These are phyloP conservation scores for Rhipidura dahli DNA, from an alignment of 2,113 vertebrate genomes.

Conservation along the genomic window DNA sequence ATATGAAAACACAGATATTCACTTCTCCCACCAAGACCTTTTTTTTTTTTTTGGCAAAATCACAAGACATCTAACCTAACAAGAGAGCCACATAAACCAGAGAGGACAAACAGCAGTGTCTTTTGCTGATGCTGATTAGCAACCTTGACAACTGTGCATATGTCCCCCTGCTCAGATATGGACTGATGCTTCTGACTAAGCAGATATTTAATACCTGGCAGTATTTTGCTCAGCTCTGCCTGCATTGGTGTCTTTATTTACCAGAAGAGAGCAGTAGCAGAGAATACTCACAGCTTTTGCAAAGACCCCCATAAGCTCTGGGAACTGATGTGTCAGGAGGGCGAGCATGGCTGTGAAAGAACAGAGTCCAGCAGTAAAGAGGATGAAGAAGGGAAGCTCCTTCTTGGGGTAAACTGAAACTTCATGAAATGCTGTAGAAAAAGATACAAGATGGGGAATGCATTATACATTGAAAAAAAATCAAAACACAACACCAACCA, in stretches of 20 bases:
- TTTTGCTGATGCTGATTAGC: background rate
- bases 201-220: background rate
- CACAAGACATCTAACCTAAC: background rate
- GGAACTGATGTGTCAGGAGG: slow-evolving; percentile 98
- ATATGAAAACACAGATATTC: background rate
- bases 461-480: background rate
- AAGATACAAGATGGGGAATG: background rate
- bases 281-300: slow-evolving; percentile 94
- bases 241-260: background rate
- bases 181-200: background rate
- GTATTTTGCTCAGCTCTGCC: background rate
- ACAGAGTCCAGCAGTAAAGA: slow-evolving; percentile 95
- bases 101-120: background rate
- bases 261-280: background rate
- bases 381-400: slow-evolving; percentile 98
- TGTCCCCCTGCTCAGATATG: background rate
- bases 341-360: slow-evolving; percentile 99
- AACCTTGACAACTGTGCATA: background rate
- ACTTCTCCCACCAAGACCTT: background rate
- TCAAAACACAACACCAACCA: background rate
- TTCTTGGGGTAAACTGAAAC: slow-evolving; percentile 99
- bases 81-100: background rate
- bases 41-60: background rate
- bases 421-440: slow-evolving; percentile 94
- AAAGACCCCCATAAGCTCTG: slow-evolving; percentile 98